A percentile compares a stretch with the other conserved stretches of the same genome.
These are phyloP conservation scores for Aspiorhynchus laticeps DNA, from an alignment of 2,113 vertebrate genomes.

Conservation along the genomic window DNA sequence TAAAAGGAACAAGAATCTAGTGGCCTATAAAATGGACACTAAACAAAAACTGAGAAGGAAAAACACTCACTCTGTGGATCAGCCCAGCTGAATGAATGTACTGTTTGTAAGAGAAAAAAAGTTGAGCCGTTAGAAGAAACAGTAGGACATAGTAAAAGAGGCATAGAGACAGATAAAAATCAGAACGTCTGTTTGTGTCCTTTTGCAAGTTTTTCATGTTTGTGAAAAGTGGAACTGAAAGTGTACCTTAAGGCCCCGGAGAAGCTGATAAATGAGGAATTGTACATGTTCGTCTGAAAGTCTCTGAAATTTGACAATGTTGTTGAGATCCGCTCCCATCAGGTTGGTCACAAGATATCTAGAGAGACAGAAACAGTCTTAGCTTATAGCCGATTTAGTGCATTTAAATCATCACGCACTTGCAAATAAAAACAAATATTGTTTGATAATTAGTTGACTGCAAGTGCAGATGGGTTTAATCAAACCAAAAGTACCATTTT, in stretches of 20 bases:
- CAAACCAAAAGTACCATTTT: background rate
- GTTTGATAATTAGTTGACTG: background rate
- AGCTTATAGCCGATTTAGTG: background rate
- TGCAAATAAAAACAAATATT: background rate
- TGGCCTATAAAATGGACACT: background rate
- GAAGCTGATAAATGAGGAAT: conserved; percentile 96
- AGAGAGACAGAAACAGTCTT: conserved; percentile 45
- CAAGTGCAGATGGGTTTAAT: background rate
- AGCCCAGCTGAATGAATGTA: conserved; percentile 98
- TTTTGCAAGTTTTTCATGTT: background rate
- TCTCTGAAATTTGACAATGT: conserved; percentile 96
- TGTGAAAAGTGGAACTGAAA: background rate
- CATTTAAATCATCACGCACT: background rate
- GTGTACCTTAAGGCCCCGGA: conserved; percentile 90
- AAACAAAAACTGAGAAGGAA: conserved; percentile 6
- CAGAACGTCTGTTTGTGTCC: background rate
- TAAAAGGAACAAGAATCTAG: background rate
- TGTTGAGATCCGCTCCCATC: conserved; percentile 97
- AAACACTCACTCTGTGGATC: conserved; percentile 91
- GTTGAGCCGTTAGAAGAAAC: background rate
- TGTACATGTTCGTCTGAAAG: conserved; percentile 96
- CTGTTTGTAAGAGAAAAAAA: conserved; percentile 70
- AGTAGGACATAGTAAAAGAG: background rate
- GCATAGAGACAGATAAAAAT: conserved; percentile 48
- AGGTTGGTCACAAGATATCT: conserved; percentile 97